These are phyloP conservation scores for Rissa tridactyla DNA, from an alignment of 2,113 vertebrate genomes.

Conservation along the genomic window DNA sequence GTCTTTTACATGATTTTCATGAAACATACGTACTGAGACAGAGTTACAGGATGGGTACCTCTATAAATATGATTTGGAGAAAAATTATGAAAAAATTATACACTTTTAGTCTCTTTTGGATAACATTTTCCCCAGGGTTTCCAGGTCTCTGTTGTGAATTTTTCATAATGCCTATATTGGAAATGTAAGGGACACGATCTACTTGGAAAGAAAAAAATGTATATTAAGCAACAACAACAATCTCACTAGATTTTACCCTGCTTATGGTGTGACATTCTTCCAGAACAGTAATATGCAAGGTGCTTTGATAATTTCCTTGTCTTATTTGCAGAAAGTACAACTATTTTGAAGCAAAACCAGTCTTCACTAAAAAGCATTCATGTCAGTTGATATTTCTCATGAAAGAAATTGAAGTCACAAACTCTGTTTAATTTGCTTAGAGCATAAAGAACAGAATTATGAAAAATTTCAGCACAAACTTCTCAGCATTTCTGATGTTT, in stretches of 20 bases:
- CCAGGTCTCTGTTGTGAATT: not conserved
- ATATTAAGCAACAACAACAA: not conserved
- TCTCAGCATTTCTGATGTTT: not conserved
- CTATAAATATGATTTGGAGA: not conserved
- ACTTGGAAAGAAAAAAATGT: not conserved
- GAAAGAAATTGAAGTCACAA: not conserved
- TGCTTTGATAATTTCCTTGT: not conserved
- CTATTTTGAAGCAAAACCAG: not conserved
- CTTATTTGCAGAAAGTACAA: not conserved
- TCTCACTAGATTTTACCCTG: not conserved
- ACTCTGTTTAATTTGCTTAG: not conserved
- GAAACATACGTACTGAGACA: not conserved
- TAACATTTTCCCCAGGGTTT: not conserved
- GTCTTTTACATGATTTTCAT: not conserved
- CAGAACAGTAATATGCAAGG: not conserved
- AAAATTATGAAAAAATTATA: not conserved
- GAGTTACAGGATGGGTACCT: not conserved
- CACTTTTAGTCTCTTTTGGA: not conserved
- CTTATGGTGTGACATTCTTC: not conserved
- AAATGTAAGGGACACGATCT: not conserved
- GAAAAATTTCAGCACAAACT: not conserved
- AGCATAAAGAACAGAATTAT: not conserved
- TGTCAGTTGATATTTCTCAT: not conserved
- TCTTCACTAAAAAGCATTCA: not conserved
- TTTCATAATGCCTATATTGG: not conserved